Base-by-base conservation (phyloP, 2,888 invertebrate species). In the Axea sp. region DNA sequence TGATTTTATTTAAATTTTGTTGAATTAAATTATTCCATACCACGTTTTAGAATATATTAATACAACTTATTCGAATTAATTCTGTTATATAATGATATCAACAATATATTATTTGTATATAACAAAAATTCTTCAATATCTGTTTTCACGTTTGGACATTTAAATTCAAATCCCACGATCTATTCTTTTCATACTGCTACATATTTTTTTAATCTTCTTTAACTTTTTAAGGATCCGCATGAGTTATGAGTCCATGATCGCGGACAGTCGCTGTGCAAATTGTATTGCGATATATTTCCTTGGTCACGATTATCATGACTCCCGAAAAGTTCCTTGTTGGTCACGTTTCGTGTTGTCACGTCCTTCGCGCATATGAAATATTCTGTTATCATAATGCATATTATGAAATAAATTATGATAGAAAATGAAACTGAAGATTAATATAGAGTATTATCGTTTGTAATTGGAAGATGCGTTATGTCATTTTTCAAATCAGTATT, bases 231-330 rank as follows among this genome's bases (percentile, higher is more conserved):
- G 22, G 19, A 4, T 1, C 22, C 26, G 12, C 30, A 19, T 68
- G 49, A 60, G 35, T 53, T 69, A 53, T 69, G 35, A 35, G 43
- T 17, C 37, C 35, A 4, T n/a, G 49, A 30, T 51, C 31, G 19
- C 9, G 41, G 41, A 59, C 28, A 33, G 22, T 43, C 14, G 35
- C 30, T 17, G 37, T 35, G 43, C 57, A 59, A 57, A 72, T 51
- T 65, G 37, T 51, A 35, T 49, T 57, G 64, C 64, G 15, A 57
- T 59, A 59, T 39, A 41, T 65, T 71, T 51, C 57, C 51, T 19
- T 55, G 11, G 49, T 71, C 71, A 71, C 64, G 64, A 71, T 19
- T 55, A 28, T 64, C 64, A 71, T 64, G 60, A 62, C 37, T 24
- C 15, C 45, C 51, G 26, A 64, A 64, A 64, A 69, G 53, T 45